These are phyloP conservation scores for Monopis laevigella DNA, from an alignment of 2,888 invertebrate species.

Conservation along the genomic window DNA sequence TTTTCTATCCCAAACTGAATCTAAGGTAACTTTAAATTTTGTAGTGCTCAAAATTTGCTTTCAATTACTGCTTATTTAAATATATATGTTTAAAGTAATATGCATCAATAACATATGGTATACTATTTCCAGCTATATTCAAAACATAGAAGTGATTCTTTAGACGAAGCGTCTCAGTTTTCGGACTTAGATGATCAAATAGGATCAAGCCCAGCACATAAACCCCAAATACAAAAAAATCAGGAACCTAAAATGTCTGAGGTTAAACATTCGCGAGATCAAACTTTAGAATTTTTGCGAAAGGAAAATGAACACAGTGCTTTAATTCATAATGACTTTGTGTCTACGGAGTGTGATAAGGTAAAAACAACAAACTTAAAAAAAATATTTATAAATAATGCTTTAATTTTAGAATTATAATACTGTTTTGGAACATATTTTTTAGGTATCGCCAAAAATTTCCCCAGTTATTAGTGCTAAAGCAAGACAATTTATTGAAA, in stretches of 20 bases:
- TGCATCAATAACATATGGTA: no score
- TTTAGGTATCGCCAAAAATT: conserved; percentile 47
- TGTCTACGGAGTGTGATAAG: conserved; percentile 36
- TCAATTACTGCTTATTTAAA: no score
- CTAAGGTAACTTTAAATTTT: conserved; percentile 38
- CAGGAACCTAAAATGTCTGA: conserved; percentile 24
- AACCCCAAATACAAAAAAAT: conserved; percentile 29
- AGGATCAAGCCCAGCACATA: conserved; percentile 49
- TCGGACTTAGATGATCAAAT: conserved; percentile 60
- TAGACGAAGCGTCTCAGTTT: conserved; percentile 60
- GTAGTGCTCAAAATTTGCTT: no score
- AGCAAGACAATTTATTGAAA: conserved; percentile 62
- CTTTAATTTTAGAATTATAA: neutral
- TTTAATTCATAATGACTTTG: conserved; percentile 28
- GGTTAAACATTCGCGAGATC: conserved; percentile 22
- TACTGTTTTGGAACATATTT: conserved; percentile 11
- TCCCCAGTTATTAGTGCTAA: conserved; percentile 62
- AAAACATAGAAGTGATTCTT: conserved; percentile 57
- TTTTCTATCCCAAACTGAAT: conserved; percentile 59
- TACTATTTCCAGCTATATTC: conserved; percentile 53
- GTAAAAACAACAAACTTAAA: conserved; percentile 27
- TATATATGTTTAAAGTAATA: no score
- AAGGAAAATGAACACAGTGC: conserved; percentile 49
- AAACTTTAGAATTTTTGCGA: conserved; percentile 45
- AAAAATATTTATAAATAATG: no score